Evolutionary conservation across 2,888 invertebrate genomes (phyloP), one percentile per base, ranked within the genome.

Genomic region (Oxystoma pomonae): DNA sequence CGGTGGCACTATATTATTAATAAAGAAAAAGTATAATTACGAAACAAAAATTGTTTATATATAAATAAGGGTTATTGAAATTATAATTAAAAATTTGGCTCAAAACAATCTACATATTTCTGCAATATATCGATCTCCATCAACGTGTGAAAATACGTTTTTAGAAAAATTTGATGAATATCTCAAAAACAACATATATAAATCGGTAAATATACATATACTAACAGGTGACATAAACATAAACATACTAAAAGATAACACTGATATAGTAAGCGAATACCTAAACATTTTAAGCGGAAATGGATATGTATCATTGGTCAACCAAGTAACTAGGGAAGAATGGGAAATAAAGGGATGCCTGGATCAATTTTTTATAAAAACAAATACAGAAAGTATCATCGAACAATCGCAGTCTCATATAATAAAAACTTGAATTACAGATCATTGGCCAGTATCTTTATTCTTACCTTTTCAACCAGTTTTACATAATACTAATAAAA

Each of bases 41-140:
- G 50, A 50, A 50, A 50, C 50, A 50, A n/a, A 9, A 50, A 50
- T 50, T 50, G 50, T 50, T 50, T 50, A 50, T 50, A n/a, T 50
- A n/a, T 9, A 12, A n/a, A 50, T 50, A 50, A 50, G n/a, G 50
- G 50, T 50, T 50, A 50, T 50, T 50, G 50, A 50, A 50, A 50
- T 50, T 50, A 12, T 50, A 50, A 50, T 50, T 50, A 50, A 50
- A 50, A 50, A n/a, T n/a, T 50, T 50, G 50, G 9, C 9, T n/a
- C 9, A n/a, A 50, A 50, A 50, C 9, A 50, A 50, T 50, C 50
- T 50, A 50, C 50, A 12, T 50, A 50, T 50, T n/a, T 50, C n/a
- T 50, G 50, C 50, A 50, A 50, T 50, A 50, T 50, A n/a, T 50
- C 50, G 50, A 50, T n/a, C 50, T 50, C 50, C 50, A n/a, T 50